These are phyloP conservation scores for Rattus rattus DNA, from an alignment of 2,113 vertebrate species.

Conservation along the genomic window DNA sequence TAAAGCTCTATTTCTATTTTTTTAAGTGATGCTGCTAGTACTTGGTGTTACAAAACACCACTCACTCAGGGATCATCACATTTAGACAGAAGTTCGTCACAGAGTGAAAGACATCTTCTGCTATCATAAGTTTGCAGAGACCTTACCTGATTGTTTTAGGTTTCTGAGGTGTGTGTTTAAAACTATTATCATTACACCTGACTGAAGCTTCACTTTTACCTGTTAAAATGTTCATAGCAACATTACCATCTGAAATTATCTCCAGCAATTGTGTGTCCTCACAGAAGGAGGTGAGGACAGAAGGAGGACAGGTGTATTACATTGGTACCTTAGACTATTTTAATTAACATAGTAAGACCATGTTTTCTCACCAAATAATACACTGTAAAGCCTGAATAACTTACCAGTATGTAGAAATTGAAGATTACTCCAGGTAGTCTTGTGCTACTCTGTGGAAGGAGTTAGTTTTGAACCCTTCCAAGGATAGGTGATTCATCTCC, in stretches of 20 bases:
- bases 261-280: not conserved
- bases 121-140: slow-evolving; percentile 58
- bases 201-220: slow-evolving; percentile 3
- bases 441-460: not conserved
- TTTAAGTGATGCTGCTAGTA: not conserved
- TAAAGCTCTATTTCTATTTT: too few relatives aligned
- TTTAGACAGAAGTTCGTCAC: not conserved
- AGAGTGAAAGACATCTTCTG: not conserved
- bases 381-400: not conserved
- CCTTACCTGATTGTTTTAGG: slow-evolving; percentile 37
- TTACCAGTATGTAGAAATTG: slow-evolving; percentile 47
- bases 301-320: not conserved
- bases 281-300: not conserved
- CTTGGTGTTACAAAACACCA: not conserved
- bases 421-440: not conserved
- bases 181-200: slow-evolving; percentile 56
- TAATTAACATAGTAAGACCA: slow-evolving; percentile 16
- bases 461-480: not conserved
- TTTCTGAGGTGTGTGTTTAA: slow-evolving; percentile 59
- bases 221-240: slow-evolving; percentile 32
- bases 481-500: not conserved
- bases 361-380: not conserved
- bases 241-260: not conserved
- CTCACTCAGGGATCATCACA: not conserved
- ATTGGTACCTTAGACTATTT: slow-evolving; percentile 51